Evolutionary conservation across 2,797 vertebrate species (phyloP).

Genomic region (Cirrhinus mrigala): DNA sequence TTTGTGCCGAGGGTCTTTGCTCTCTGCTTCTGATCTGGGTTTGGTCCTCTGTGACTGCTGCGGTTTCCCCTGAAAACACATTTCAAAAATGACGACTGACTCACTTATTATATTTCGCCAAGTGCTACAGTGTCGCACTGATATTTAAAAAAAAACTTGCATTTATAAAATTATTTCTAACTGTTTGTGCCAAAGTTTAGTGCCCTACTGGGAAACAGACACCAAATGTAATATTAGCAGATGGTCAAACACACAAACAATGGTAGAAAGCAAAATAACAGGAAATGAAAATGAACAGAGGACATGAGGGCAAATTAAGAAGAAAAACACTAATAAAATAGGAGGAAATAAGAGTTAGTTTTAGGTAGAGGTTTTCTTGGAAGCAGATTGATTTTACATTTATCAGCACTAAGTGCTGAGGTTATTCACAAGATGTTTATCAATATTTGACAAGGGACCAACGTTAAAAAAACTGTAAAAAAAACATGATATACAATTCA

Average conservation of each 20-base stretch:
- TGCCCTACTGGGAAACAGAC: slow-evolving; percentile 11
- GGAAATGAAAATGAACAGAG: slow-evolving; percentile 12
- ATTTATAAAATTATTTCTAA: slow-evolving; percentile 6
- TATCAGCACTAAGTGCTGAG: slow-evolving; percentile 4
- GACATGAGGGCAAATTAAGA: slow-evolving; percentile 49
- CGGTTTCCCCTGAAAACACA: slow-evolving; percentile 75
- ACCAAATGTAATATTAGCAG: slow-evolving; percentile 25
- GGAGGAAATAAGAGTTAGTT: slow-evolving; percentile 11
- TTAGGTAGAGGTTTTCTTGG: background rate
- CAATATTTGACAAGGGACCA: background rate
- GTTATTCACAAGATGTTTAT: background rate
- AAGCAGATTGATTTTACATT: slow-evolving; percentile 2
- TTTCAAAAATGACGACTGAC: slow-evolving; percentile 42
- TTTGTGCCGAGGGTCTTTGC: slow-evolving; percentile 78
- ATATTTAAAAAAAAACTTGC: background rate
- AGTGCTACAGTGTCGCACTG: background rate
- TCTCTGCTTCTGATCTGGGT: slow-evolving; percentile 75
- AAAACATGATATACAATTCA: background rate
- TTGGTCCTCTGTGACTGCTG: slow-evolving; percentile 78
- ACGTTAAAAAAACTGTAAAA: background rate
- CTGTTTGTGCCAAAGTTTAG: slow-evolving; percentile 14
- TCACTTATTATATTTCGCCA: background rate
- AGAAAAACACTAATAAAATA: slow-evolving; percentile 28
- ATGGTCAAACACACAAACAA: slow-evolving; percentile 34
- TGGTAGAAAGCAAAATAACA: slow-evolving; percentile 23